Conservation (phyloP, 1,140 invertebrate species). For the Oscheius sp. region DNA sequence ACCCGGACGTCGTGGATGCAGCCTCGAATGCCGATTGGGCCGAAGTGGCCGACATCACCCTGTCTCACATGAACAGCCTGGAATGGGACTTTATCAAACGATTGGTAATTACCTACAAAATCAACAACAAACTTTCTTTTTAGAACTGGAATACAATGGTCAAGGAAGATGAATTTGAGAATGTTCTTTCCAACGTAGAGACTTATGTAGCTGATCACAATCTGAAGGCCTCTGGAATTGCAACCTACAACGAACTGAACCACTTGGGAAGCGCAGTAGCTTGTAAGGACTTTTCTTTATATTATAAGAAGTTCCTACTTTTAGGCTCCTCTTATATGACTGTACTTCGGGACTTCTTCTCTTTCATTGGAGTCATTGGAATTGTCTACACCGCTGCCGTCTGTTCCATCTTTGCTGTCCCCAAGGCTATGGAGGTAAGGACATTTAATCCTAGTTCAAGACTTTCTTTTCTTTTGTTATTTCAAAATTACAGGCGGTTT, state of each 20-base stretch:
- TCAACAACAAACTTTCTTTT: neutral
- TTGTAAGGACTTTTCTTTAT: neutral
- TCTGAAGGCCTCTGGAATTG: constrained; percentile 16
- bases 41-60: constrained; percentile 3
- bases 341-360: neutral
- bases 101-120: neutral
- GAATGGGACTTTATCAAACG: constrained; percentile 29
- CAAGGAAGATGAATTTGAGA: constrained; percentile 28
- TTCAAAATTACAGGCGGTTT: too few species aligned
- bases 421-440: neutral
- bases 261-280: constrained; percentile 7
- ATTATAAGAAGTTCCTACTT: neutral
- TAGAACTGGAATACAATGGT: constrained; percentile 39
- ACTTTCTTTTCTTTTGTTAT: too few species aligned
- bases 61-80: constrained; percentile 15
- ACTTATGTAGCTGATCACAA: constrained; percentile 22
- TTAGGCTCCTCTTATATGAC: neutral
- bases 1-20: constrained; percentile 31
- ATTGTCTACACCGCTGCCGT: neutral
- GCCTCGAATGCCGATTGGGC: constrained; percentile 40
- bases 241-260: constrained; percentile 38
- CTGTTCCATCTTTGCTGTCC: neutral
- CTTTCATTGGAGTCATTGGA: neutral
- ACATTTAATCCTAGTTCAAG: too few species aligned
- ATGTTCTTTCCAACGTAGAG: constrained; percentile 28